These are phyloP conservation scores for Tetramorium parvispinum DNA, from an alignment of 1,140 invertebrate genomes.

Conservation along the genomic window DNA sequence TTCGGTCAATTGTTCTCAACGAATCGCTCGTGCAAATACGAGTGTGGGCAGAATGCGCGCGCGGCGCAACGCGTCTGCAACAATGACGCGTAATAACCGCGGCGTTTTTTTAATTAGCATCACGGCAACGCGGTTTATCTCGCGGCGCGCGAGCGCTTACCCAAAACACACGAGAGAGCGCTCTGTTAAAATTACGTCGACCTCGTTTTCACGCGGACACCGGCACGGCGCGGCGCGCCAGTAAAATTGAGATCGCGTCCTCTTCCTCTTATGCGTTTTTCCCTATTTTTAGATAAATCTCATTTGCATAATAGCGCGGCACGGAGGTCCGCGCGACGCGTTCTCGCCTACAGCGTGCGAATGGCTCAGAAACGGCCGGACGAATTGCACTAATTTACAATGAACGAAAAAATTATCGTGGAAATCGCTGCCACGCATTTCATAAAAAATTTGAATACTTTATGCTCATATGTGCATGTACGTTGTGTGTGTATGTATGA, in stretches of 20 bases:
- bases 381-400: slow-evolving; percentile 39
- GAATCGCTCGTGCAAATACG: slow-evolving; percentile 56
- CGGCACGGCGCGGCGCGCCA: neutral
- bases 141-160: slow-evolving; percentile 45
- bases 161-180: slow-evolving; percentile 48
- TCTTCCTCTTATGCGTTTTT: slow-evolving; percentile 33
- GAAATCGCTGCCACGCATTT: neutral
- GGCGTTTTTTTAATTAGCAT: slow-evolving; percentile 61
- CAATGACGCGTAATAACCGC: slow-evolving; percentile 61
- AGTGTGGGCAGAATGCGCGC: neutral
- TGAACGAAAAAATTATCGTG: neutral
- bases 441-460: neutral
- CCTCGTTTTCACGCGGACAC: slow-evolving; percentile 53
- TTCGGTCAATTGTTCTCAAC: slow-evolving; percentile 60
- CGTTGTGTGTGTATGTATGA: neutral
- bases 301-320: slow-evolving; percentile 60
- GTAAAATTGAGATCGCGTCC: slow-evolving; percentile 58
- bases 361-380: slow-evolving; percentile 18
- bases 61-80: slow-evolving; percentile 39
- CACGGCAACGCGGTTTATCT: slow-evolving; percentile 56
- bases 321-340: slow-evolving; percentile 23
- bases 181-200: slow-evolving; percentile 51
- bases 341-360: slow-evolving; percentile 26
- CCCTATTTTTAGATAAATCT: slow-evolving; percentile 63
- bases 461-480: neutral